Evolutionary conservation across 1,140 invertebrate genomes (phyloP).

Genomic region (Drosophila pseudoananassae): DNA sequence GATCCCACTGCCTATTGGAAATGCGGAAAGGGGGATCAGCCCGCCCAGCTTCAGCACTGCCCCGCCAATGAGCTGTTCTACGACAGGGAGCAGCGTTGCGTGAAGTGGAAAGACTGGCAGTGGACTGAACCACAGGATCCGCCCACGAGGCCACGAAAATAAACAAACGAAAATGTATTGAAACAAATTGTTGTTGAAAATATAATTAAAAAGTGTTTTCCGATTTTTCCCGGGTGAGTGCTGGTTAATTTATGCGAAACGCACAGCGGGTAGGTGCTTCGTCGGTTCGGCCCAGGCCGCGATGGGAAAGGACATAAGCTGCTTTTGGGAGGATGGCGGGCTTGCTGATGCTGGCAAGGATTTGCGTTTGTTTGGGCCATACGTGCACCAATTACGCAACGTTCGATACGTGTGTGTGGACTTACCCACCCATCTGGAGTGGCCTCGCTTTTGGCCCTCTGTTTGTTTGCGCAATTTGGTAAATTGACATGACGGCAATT

Average conservation of each 20-base stretch:
- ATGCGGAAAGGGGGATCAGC: constrained; percentile 25
- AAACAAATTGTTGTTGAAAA: constrained; percentile 61
- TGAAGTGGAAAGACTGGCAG: constrained; percentile 56
- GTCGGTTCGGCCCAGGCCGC: too few relatives aligned
- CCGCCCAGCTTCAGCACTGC: constrained; percentile 37
- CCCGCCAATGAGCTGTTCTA: constrained; percentile 54
- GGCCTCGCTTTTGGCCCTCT: constrained; percentile 8
- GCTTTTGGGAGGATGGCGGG: constrained; percentile 23
- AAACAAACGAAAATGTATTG: constrained; percentile 40
- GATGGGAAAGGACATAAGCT: constrained; percentile 39
- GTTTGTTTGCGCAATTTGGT: constrained; percentile 58
- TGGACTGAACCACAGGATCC: constrained; percentile 61
- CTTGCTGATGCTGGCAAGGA: constrained; percentile 39
- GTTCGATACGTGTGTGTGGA: constrained; percentile 39
- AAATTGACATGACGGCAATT: constrained; percentile 50
- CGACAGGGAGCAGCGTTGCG: constrained; percentile 43
- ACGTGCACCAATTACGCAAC: constrained; percentile 55
- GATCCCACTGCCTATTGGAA: constrained; percentile 63
- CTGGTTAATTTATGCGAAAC: constrained; percentile 47
- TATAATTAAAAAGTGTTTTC: constrained; percentile 60
- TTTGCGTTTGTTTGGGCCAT: constrained; percentile 33
- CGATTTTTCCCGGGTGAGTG: constrained; percentile 35
- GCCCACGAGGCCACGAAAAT: constrained; percentile 54
- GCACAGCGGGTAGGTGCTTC: neutral
- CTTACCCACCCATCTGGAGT: constrained; percentile 1